Evolutionary conservation across 92 coral and sea anemone genomes (phyloP), one percentile per base, ranked within the genome.

Genomic region (Actinernus sp.): DNA sequence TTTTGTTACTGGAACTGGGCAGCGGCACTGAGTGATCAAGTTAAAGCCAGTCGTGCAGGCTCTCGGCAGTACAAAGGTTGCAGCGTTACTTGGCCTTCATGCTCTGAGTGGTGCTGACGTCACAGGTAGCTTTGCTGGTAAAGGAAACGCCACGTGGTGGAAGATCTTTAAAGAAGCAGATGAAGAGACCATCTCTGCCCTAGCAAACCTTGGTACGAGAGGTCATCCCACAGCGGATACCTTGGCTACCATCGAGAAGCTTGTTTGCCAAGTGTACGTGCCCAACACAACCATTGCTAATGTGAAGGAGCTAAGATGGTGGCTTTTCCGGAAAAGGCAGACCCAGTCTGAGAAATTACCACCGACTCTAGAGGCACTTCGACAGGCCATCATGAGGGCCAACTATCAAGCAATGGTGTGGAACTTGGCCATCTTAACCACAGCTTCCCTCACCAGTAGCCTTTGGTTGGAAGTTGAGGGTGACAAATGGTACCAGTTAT

Each of bases 391-490:
- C 28, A 17, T 76, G 10, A 21, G 64, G 9, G 58, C 79, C 23
- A 65, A 61, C 31, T 67, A 67, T 50, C 84, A 77, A 54, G 27
- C 32, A 19, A 49, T 77, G 21, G 68, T 76, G 50, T 76, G 69
- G 76, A 63, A 63, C 52, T 52, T 51, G 17, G 73, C 63, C 73
- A 64, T 14, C 84, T 19, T 57, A 78, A 48, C 63, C 77, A 57
- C 49, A 26, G 37, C 21, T 78, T 26, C 76, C 71, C 2, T 58
- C 71, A 54, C 76, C 84, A 39, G 14, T 19, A 22, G 55, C 48
- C 28, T 78, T 34, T 36, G 78, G 78, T 38, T 78, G 85, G 85
- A 43, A 78, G 36, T 66, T 66, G 44, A 67, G 27, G 66, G 33
- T 17, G 63, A 51, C 9, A n/a, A n/a, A n/a, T 63, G 78, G 43